phyloP scores from a whole-genome alignment of 2,113 vertebrate species.

The Origma solitaria region DNA sequence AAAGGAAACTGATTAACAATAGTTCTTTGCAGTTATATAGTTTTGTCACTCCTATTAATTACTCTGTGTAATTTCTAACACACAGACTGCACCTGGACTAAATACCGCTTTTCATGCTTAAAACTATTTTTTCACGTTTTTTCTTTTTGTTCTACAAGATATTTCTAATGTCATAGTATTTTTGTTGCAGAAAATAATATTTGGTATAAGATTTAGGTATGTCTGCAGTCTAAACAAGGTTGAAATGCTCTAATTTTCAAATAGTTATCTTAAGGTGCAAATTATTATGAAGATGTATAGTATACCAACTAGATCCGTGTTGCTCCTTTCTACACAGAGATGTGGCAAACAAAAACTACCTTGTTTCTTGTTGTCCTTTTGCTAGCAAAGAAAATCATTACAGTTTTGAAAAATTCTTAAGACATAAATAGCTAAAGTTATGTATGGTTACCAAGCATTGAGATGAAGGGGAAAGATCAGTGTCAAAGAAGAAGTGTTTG shows the following conservation, averaged over 20 bases:
- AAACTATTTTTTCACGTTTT: background rate
- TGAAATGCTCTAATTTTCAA: background rate
- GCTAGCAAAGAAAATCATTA: background rate
- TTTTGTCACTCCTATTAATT: background rate
- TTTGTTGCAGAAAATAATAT: background rate
- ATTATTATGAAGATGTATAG: background rate
- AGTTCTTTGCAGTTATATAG: background rate
- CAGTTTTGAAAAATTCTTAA: background rate
- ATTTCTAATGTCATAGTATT: background rate
- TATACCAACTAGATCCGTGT: background rate
- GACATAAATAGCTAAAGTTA: background rate
- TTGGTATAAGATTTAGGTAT: background rate
- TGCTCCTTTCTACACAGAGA: background rate
- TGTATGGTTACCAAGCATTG: background rate
- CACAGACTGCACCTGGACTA: background rate
- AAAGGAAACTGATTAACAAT: background rate
- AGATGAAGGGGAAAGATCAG: background rate
- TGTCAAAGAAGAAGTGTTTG: background rate
- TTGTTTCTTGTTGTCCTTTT: background rate
- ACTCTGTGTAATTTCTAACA: background rate
- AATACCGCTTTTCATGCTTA: background rate
- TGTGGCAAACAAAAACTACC: background rate
- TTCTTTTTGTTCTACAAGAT: background rate
- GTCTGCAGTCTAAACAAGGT: background rate
- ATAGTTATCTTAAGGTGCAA: background rate